Evolutionary conservation across 2,113 vertebrate species (phyloP), one percentile per base, ranked within the genome.

Genomic region (Tor tambroides): DNA sequence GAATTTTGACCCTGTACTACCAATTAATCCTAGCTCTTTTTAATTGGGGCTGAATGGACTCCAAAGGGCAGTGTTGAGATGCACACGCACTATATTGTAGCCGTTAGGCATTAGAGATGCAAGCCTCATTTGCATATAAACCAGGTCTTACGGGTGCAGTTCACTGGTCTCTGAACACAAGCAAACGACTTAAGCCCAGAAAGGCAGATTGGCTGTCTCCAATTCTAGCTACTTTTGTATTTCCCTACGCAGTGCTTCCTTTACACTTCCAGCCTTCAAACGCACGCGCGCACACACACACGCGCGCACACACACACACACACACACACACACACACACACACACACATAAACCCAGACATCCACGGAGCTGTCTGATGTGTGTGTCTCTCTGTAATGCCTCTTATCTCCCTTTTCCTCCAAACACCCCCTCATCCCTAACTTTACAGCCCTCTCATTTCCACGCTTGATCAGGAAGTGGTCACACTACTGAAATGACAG

Each of bases 31-130:
- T 30, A 83, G 89, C 85, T 94, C 90, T 87, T 89, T 94, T 92
- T 94, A 95, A 95, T 94, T 94, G 94, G 90, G 56, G 85, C 90
- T 93, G 94, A 94, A 94, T 90, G 89, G 90, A 91, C 87, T 94
- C 93, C 91, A 88, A 93, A 92, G 90, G 90, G 88, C 90, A 89
- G 85, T 86, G 91, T 87, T 89, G 91, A 72, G 30, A 85, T 82
- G 82, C 86, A 74, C 82, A 83, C 67, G 74, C 83, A 89, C 86
- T 72, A 21, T 83, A 54, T 54, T 84, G 76, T 76, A 26, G 12
- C 92, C 93, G 90, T 85, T 81, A 89, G 90, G 92, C 92, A 89
- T 92, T 91, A 94, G 92, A 89, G 90, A 91, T 90, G 92, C 92
- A 89, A 89, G 90, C 80, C 90, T 94, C 86, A 94, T 94, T 93